Evolutionary conservation across 2,113 vertebrate species (phyloP).

Genomic region (Bombycilla garrulus): DNA sequence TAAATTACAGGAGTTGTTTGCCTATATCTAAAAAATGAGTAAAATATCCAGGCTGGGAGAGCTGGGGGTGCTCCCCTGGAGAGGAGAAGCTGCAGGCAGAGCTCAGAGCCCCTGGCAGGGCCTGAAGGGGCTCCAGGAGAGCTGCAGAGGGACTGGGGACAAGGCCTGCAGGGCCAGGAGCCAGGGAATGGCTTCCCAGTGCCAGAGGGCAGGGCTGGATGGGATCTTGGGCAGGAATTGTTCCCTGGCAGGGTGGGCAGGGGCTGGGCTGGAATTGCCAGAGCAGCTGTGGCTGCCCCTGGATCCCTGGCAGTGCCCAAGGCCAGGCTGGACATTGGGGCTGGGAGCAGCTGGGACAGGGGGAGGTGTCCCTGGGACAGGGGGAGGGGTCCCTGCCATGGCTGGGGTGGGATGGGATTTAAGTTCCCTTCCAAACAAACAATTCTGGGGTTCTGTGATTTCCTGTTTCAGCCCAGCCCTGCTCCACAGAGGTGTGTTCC

Average conservation of each 20-base stretch:
- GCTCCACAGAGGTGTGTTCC: rapidly evolving
- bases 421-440: background rate
- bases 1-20: background rate
- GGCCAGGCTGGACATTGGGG: background rate
- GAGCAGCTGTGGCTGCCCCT: background rate
- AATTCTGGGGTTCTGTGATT: too few species aligned
- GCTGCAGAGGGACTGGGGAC: background rate
- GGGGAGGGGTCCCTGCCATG: too few species aligned
- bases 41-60: background rate
- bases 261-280: background rate
- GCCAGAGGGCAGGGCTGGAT: background rate
- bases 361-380: background rate
- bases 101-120: background rate
- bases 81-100: background rate
- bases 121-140: background rate
- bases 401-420: background rate
- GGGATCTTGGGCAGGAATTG: background rate
- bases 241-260: background rate
- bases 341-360: background rate
- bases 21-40: background rate
- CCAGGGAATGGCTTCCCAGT: background rate
- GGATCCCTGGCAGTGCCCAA: background rate
- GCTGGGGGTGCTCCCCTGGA: background rate
- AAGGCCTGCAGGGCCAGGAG: background rate
- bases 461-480: background rate